Evolutionary conservation across 2,797 vertebrate genomes (phyloP), one percentile per base, ranked within the genome.

Genomic region (Micrastur ruficollis): DNA sequence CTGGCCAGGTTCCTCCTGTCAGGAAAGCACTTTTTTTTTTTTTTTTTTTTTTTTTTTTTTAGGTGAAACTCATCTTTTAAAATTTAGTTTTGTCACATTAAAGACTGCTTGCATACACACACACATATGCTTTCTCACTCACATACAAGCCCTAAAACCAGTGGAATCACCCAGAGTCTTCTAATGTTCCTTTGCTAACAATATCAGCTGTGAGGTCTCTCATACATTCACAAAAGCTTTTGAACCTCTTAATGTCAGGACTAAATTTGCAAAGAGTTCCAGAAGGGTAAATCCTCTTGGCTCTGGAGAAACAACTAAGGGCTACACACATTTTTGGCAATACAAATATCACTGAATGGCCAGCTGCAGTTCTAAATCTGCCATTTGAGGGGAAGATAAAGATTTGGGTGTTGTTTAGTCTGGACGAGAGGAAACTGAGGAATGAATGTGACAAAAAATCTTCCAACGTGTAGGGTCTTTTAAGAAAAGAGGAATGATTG

Each of bases 391-490:
- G 17, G 8, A 91, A 58, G 44, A 86, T 84, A 66, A 91, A 94
- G 80, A 38, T 58, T 50, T 81, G 42, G 68, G 42, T 88, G 75
- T 86, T 96, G 89, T 95, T 97, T 96, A 94, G 93, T 96, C 95
- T 97, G 88, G 75, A 90, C 66, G 12, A 96, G 91, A 95, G 92
- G 91, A 97, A 95, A 90, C 91, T 88, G 62, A 93, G 73, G 93
- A 96, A 92, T 86, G 81, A 81, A 79, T 55, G 34, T 81, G 91
- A 95, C 93, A 94, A 61, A 86, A 63, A 90, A 16, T 32, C 95
- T 95, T 89, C 91, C 91, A 90, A 72, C 8, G 42, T 2, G 2
- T 13, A 83, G 31, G 53, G 82, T 93, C 53, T 92, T 94, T 73
- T 83, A 83, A 81, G 65, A 91, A 91, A 82, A 79, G 61, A 84